phyloP scores from a whole-genome alignment of 2,797 vertebrate species.

The Rallus crepitans region DNA sequence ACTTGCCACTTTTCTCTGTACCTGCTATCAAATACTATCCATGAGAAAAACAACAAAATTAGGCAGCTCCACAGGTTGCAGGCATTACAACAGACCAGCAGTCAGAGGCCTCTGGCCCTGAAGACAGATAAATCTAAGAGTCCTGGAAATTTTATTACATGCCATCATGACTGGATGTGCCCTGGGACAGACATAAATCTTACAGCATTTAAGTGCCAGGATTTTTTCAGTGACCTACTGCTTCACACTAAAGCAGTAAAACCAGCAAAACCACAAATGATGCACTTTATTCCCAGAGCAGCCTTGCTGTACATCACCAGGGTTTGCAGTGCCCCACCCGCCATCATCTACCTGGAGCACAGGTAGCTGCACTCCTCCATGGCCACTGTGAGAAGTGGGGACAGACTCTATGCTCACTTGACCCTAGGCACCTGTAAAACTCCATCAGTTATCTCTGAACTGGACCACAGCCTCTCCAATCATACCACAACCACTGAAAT shows the following conservation, averaged over 20 bases:
- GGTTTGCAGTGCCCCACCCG: neutral
- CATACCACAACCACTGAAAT: neutral
- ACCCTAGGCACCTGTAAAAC: neutral
- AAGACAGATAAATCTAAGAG: neutral
- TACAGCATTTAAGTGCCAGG: neutral
- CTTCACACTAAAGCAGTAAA: neutral
- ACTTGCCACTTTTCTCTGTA: neutral
- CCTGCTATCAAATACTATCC: neutral
- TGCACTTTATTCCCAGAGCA: neutral
- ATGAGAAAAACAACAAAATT: neutral
- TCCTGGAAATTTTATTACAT: neutral
- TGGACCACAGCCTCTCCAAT: neutral
- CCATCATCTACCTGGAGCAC: neutral
- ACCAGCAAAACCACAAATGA: neutral
- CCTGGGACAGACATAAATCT: neutral
- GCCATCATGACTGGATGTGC: neutral
- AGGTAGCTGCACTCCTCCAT: neutral
- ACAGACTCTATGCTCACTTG: neutral
- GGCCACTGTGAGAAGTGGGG: accelerated
- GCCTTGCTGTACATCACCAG: neutral
- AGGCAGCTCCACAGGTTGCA: neutral
- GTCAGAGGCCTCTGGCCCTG: neutral
- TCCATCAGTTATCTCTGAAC: neutral
- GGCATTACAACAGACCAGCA: neutral
- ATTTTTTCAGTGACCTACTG: neutral